phyloP scores from a whole-genome alignment of 1,140 invertebrate genomes.

The Bombus fervidus region DNA sequence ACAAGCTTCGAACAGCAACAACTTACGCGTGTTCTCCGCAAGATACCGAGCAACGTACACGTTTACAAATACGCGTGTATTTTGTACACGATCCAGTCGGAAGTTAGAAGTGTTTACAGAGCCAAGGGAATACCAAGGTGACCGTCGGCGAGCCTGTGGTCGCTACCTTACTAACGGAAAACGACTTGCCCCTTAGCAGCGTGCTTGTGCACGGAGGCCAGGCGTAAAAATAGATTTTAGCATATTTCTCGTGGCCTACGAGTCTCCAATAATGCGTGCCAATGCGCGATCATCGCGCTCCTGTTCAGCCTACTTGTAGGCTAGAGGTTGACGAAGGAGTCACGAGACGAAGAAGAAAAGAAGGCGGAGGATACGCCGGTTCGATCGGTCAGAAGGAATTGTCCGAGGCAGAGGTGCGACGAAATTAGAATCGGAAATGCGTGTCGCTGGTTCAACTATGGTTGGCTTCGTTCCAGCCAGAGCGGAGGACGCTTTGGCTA shows the following conservation, averaged over 20 bases:
- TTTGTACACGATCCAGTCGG: background rate
- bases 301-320: background rate
- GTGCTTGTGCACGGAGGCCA: constrained; percentile 6
- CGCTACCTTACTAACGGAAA: constrained; percentile 32
- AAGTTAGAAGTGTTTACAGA: constrained; percentile 17
- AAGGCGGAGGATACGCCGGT: background rate
- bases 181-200: constrained; percentile 37
- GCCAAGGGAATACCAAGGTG: constrained; percentile 21
- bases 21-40: constrained; percentile 6
- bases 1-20: no score
- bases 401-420: constrained; percentile 57
- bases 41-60: background rate
- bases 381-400: constrained; percentile 47
- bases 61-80: background rate
- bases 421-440: constrained; percentile 81
- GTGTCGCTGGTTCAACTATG: constrained; percentile 70
- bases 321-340: background rate
- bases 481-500: constrained; percentile 77
- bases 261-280: constrained; percentile 37
- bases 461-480: constrained; percentile 65
- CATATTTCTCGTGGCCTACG: constrained; percentile 29
- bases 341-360: background rate
- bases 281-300: background rate
- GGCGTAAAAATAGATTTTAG: constrained; percentile 40
- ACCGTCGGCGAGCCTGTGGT: constrained; percentile 12